phyloP scores from a whole-genome alignment of 2,888 invertebrate species.

The Meghimatium bilineatum region DNA sequence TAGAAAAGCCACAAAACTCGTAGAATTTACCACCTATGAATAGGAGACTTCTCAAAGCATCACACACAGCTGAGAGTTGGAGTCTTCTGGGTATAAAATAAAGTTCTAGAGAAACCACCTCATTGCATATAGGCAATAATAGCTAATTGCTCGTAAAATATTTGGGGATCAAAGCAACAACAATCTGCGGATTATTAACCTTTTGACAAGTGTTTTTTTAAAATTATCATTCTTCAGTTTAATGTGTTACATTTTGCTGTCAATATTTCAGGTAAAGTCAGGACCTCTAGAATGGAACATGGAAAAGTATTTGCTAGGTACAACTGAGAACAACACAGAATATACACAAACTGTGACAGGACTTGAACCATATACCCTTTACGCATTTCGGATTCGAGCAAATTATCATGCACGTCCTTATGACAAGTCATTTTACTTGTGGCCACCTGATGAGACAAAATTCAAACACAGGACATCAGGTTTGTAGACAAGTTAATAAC shows the following conservation, averaged over 20 bases:
- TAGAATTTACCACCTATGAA: too few relatives aligned
- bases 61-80: too few relatives aligned
- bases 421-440: constrained; percentile 81
- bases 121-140: too few relatives aligned
- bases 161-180: too few relatives aligned
- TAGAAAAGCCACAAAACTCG: too few relatives aligned
- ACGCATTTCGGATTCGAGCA: constrained; percentile 85
- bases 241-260: not conserved
- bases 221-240: not conserved
- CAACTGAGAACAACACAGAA: constrained; percentile 57
- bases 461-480: constrained; percentile 30
- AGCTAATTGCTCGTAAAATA: too few relatives aligned
- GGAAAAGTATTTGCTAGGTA: constrained; percentile 39
- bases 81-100: too few relatives aligned
- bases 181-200: too few relatives aligned
- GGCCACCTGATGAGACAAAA: constrained; percentile 48
- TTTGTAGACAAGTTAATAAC: not conserved
- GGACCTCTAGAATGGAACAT: constrained; percentile 45
- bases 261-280: constrained; percentile 32
- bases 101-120: too few relatives aligned
- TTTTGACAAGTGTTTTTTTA: too few relatives aligned
- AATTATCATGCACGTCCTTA: constrained; percentile 82
- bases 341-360: constrained; percentile 60
- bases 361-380: constrained; percentile 86
- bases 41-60: too few relatives aligned